A percentile compares a stretch with the other conserved stretches of the same genome.
Conservation (phyloP, 1,140 invertebrate species). For the Aricia agestis region DNA sequence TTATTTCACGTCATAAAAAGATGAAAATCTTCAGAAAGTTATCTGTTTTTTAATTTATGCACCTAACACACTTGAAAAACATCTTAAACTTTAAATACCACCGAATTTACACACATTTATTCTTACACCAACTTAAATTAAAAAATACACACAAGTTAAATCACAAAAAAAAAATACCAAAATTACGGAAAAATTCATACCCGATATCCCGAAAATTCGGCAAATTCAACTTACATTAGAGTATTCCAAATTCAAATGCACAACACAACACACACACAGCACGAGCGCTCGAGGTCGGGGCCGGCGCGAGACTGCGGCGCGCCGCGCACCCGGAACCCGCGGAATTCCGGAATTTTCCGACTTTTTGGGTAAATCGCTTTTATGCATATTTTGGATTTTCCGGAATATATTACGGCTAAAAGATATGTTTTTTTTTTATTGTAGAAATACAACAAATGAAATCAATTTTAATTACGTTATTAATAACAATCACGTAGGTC, state of each 20-base stretch:
- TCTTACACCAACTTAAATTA: too few species aligned
- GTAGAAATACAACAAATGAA: too few species aligned
- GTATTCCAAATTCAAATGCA: conserved; percentile 24
- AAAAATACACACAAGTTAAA: neutral
- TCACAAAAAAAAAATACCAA: neutral
- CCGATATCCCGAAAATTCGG: neutral
- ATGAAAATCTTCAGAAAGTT: too few species aligned
- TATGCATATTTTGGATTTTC: neutral
- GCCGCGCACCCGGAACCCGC: conserved; percentile 19
- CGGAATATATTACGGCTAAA: too few species aligned
- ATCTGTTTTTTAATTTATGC: too few species aligned
- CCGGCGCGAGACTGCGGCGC: conserved; percentile 29
- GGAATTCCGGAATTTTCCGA: neutral
- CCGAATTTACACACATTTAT: too few species aligned
- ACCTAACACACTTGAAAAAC: too few species aligned
- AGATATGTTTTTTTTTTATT: too few species aligned
- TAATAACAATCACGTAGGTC: too few species aligned
- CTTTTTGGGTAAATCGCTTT: neutral
- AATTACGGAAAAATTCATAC: neutral
- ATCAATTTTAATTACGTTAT: too few species aligned
- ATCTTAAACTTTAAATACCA: too few species aligned
- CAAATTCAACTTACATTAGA: conserved; percentile 24
- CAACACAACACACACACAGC: conserved; percentile 25
- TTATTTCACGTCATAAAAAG: too few species aligned
- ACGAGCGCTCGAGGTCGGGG: conserved; percentile 23